Conservation (phyloP, 2,888 invertebrate genomes). For the Andrena fulva region DNA sequence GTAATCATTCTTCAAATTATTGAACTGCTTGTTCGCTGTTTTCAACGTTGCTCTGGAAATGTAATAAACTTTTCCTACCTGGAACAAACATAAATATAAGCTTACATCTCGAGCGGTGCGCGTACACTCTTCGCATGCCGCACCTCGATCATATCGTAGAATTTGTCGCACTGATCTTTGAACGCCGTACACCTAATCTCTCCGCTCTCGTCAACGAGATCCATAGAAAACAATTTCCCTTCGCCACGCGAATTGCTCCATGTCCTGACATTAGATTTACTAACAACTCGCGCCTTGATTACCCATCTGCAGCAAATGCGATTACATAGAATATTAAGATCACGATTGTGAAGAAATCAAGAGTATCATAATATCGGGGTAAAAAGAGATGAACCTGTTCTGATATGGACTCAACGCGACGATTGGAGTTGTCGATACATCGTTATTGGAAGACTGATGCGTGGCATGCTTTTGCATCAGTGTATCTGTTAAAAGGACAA, state of each 20-base stretch:
- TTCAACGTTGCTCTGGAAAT: slow-evolving; percentile 94
- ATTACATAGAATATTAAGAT: not conserved
- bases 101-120: not conserved
- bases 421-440: slow-evolving; percentile 87
- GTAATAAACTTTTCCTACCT: slow-evolving; percentile 94
- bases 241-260: slow-evolving; percentile 97
- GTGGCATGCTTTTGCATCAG: not conserved
- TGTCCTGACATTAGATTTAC: slow-evolving; percentile 92
- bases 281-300: slow-evolving; percentile 94
- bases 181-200: slow-evolving; percentile 97
- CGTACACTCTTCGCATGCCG: slow-evolving; percentile 15
- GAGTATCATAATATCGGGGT: not conserved
- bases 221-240: slow-evolving; percentile 97
- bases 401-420: slow-evolving; percentile 94
- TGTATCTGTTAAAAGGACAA: not conserved
- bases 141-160: slow-evolving; percentile 94
- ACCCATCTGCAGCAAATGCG: slow-evolving; percentile 90
- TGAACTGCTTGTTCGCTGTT: slow-evolving; percentile 96
- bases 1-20: slow-evolving; percentile 95
- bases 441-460: slow-evolving; percentile 12
- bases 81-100: slow-evolving; percentile 53
- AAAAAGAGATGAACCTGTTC: slow-evolving; percentile 41
- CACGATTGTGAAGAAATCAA: not conserved
- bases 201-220: slow-evolving; percentile 96
- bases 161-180: slow-evolving; percentile 94